Evolutionary conservation across 30 jellyfish, hydroid and myxozoan genomes (phyloP).

Genomic region (Aurelia aurita complex sp. Pacific): DNA sequence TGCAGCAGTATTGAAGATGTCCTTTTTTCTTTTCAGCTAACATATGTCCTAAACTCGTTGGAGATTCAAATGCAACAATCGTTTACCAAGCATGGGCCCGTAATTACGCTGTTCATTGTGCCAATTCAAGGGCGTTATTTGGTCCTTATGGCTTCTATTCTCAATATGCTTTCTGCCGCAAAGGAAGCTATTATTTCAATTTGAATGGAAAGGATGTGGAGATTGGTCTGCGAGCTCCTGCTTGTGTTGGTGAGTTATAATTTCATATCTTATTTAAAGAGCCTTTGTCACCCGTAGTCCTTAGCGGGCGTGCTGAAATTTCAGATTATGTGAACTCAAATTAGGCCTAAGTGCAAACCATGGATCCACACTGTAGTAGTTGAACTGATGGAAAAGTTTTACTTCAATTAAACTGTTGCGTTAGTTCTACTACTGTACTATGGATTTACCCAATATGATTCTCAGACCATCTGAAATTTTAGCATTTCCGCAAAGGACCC

Average conservation of each 20-base stretch:
- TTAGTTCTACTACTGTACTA: too few species aligned
- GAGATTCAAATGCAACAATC: conserved; percentile 26
- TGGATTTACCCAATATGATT: too few species aligned
- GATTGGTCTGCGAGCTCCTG: conserved; percentile 72
- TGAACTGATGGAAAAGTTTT: too few species aligned
- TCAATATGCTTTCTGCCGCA: conserved; percentile 37
- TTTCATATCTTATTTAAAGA: neutral
- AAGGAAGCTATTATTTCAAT: conserved; percentile 35
- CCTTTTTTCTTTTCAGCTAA: conserved; percentile 35
- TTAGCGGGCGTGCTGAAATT: too few species aligned
- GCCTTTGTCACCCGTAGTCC: too few species aligned
- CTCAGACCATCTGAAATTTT: too few species aligned
- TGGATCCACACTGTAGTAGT: too few species aligned
- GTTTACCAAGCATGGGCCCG: neutral
- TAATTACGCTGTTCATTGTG: conserved; percentile 27
- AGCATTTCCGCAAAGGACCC: too few species aligned
- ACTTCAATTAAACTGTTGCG: too few species aligned
- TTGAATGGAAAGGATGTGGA: conserved; percentile 3
- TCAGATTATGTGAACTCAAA: too few species aligned
- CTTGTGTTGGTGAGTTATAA: conserved; percentile 79
- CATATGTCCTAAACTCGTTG: conserved; percentile 24
- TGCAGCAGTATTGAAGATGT: too few species aligned
- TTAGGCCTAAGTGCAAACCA: too few species aligned
- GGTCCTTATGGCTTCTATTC: conserved; percentile 57
- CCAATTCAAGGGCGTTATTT: conserved; percentile 24